Evolutionary conservation across 2,888 invertebrate species (phyloP).

Genomic region (Lycocerus yunnanus): DNA sequence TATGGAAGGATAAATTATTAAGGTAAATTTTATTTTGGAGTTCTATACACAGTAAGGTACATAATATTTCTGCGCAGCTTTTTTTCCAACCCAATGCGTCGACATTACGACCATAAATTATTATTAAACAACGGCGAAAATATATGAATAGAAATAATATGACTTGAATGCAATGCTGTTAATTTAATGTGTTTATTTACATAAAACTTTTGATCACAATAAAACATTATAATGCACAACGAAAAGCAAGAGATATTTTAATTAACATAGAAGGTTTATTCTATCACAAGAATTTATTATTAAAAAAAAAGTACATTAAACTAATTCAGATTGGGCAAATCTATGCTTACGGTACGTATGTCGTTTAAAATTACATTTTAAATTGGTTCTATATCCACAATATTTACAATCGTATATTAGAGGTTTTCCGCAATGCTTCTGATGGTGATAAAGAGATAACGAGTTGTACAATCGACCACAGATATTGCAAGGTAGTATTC

Average conservation of each 20-base stretch:
- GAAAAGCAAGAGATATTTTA: background rate
- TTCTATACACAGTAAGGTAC: background rate
- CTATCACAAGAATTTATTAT: background rate
- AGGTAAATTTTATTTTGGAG: background rate
- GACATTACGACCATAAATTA: too few relatives aligned
- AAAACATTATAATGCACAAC: background rate
- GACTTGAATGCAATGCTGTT: background rate
- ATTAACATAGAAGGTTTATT: background rate
- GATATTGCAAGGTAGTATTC: background rate
- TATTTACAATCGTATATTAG: background rate
- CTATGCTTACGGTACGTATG: constrained; percentile 9
- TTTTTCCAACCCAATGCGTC: background rate
- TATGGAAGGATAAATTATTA: background rate
- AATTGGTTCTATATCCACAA: constrained; percentile 11
- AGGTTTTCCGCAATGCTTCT: constrained; percentile 6
- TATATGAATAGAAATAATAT: background rate
- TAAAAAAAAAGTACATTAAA: background rate
- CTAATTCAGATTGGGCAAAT: background rate
- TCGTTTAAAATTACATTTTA: constrained; percentile 16
- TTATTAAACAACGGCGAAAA: background rate
- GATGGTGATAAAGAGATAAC: constrained; percentile 5
- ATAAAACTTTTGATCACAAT: background rate
- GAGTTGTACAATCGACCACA: background rate
- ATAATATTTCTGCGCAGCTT: background rate
- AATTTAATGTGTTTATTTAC: background rate